phyloP scores from a whole-genome alignment of 2,888 invertebrate species.

The Penaeus monodon region DNA sequence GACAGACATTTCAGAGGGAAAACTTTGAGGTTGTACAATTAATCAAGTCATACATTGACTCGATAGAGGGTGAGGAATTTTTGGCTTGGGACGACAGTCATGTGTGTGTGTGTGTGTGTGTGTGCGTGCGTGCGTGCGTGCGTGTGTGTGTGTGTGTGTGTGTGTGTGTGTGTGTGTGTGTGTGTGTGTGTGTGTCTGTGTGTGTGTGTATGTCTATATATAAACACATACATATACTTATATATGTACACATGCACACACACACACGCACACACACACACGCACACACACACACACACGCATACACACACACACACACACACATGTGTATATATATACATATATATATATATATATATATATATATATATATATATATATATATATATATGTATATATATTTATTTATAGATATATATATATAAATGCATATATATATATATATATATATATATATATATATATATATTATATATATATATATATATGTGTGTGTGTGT shows the following conservation, averaged over 20 bases:
- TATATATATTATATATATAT: too few relatives aligned
- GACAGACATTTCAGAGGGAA: neutral
- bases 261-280: constrained; percentile 12
- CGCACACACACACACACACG: constrained; percentile 21
- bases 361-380: neutral
- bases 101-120: too few relatives aligned
- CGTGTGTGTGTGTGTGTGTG: neutral
- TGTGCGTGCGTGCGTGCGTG: too few relatives aligned
- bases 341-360: constrained; percentile 12
- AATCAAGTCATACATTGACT: too few relatives aligned
- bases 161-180: neutral
- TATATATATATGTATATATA: too few relatives aligned
- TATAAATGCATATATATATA: too few relatives aligned
- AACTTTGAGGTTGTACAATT: neutral
- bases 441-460: too few relatives aligned
- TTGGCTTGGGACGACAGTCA: too few relatives aligned
- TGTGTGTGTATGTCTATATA: neutral
- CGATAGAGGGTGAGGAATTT: too few relatives aligned
- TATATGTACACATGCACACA: neutral
- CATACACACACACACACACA: neutral
- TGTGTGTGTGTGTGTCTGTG: neutral
- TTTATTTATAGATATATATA: too few relatives aligned
- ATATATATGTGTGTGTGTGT: too few relatives aligned
- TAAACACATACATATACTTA: constrained; percentile 6
- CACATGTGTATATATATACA: neutral